Evolutionary conservation across 2,888 invertebrate genomes (phyloP), one percentile per base, ranked within the genome.

Genomic region (Zelleria hepariella): DNA sequence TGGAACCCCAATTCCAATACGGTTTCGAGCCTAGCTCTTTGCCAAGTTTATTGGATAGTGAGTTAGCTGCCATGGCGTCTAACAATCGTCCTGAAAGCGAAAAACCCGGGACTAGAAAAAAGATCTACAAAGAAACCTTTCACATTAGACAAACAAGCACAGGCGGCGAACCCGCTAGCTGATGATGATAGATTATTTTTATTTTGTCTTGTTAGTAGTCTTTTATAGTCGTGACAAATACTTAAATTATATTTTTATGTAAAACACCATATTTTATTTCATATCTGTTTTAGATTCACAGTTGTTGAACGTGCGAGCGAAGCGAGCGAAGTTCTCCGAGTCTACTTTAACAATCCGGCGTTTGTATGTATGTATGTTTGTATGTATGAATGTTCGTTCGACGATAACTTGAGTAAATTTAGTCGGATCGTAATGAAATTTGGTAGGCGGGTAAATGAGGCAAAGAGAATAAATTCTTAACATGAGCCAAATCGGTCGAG

Each of bases 1-100:
- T 87, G 48, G 86, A 87, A 64, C 89, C 89, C 0, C 86, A 84
- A 62, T 88, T 83, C 66, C 87, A 89, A 64, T 89, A 88, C 64
- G 89, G 89, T 7, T 89, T 89, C 67, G 86, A 87, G 63, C 88
- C 89, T 8, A 72, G 85, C 59, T 67, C 77, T 7, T 64, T 85
- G 62, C 84, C 86, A 47, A 72, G 72, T 59, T 68, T 85, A 24
- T 72, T 86, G 32, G 86, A 87, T 63, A 84, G 85, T 62, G 86
- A 87, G 65, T 65, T 86, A 24, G 77, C 86, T 18, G 79, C 87
- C 7, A 85, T 86, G 83, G 82, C 86, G 2, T 82, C 78, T 66
- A 85, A 84, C 72, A 64, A 76, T 60, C 78, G 77, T 64, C 80
- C 82, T 27, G 78, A 84, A 69, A 83, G 78, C 68, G 82, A 84